A percentile compares a stretch with the other conserved stretches of the same genome.
Conservation (phyloP, 2,797 vertebrate species). For the Picus viridis region DNA sequence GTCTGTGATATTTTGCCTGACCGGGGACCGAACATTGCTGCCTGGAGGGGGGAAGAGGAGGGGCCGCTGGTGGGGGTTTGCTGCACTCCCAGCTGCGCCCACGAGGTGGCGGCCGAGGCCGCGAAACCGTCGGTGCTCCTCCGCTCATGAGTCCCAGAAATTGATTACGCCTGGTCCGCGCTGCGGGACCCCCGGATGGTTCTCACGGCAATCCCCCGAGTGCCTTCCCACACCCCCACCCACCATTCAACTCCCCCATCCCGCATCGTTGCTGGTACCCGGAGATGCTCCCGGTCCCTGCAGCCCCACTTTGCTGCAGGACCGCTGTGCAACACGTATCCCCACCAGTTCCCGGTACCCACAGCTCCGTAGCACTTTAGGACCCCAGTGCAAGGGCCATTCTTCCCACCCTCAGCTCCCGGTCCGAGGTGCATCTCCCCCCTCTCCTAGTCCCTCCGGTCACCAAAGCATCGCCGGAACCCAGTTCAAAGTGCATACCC, state of each 20-base stretch:
- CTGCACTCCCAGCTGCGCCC: not conserved
- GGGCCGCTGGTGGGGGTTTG: too few relatives aligned
- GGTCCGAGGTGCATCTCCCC: not conserved
- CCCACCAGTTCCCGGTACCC: not conserved
- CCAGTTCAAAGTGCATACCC: not conserved
- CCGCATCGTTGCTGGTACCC: not conserved
- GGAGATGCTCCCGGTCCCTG: not conserved
- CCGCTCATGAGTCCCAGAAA: accelerated
- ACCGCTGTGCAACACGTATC: not conserved
- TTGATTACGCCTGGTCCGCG: accelerated
- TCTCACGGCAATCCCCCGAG: accelerated
- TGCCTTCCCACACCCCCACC: not conserved
- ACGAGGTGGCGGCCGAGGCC: conserved; percentile 44
- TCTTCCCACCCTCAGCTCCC: not conserved
- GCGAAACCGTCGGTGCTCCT: not conserved
- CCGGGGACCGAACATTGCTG: too few relatives aligned
- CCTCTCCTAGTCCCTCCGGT: not conserved
- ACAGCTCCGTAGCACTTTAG: too few relatives aligned
- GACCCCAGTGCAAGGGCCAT: not conserved
- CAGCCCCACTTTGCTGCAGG: not conserved
- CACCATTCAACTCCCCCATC: not conserved
- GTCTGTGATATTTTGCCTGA: too few relatives aligned
- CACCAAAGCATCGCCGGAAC: too few relatives aligned
- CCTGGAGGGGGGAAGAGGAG: not conserved
- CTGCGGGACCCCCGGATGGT: not conserved